Conservation (phyloP, 1,140 invertebrate genomes). For the Neoseiulus cucumeris region DNA sequence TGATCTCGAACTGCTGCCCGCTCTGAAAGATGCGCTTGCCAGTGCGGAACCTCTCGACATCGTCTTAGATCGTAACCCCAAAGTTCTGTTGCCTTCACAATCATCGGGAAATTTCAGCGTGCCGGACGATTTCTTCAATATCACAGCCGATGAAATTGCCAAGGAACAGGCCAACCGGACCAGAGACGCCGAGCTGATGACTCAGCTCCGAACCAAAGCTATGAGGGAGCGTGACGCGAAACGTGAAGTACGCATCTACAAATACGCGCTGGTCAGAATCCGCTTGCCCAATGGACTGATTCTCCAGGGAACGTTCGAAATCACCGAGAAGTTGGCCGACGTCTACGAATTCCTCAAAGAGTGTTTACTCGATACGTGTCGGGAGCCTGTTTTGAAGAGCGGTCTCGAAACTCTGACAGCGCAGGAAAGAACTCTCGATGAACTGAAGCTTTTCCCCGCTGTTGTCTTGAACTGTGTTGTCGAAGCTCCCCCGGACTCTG, state of each 20-base stretch:
- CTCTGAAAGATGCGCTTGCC: constrained; percentile 48
- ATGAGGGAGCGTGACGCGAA: constrained; percentile 72
- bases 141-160: constrained; percentile 58
- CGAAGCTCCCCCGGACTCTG: not conserved
- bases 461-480: constrained; percentile 38
- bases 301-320: constrained; percentile 58
- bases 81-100: constrained; percentile 58
- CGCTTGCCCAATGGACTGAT: constrained; percentile 67
- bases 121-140: constrained; percentile 56
- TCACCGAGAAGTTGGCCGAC: constrained; percentile 47
- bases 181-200: constrained; percentile 53
- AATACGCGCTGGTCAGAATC: constrained; percentile 58
- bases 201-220: constrained; percentile 67
- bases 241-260: constrained; percentile 50
- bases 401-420: constrained; percentile 34
- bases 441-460: constrained; percentile 51
- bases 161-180: constrained; percentile 53
- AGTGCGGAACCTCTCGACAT: constrained; percentile 56
- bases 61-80: constrained; percentile 59
- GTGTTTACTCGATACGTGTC: constrained; percentile 37
- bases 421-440: constrained; percentile 41
- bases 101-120: constrained; percentile 43
- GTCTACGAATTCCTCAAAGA: constrained; percentile 50
- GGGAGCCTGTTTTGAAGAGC: constrained; percentile 27
- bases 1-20: constrained; percentile 35